These are phyloP conservation scores for Gymnorhina tibicen DNA, from an alignment of 2,113 vertebrate genomes.

Conservation along the genomic window DNA sequence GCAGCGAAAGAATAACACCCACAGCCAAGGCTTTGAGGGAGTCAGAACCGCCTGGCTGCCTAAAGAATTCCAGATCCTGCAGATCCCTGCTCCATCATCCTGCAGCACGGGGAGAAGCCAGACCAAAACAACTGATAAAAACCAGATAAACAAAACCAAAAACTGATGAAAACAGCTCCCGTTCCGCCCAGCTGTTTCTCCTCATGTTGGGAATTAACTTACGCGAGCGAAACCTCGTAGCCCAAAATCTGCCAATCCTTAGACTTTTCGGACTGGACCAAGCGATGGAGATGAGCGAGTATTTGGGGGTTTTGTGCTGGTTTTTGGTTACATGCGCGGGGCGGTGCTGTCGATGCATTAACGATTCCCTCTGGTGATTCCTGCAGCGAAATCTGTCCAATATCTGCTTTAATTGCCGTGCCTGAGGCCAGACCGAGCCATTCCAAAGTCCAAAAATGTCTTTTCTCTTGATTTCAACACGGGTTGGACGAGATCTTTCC, in stretches of 20 bases:
- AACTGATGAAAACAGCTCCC: background rate
- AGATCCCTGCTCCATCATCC: background rate
- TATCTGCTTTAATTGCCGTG: background rate
- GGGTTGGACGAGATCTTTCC: background rate
- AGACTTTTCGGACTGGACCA: background rate
- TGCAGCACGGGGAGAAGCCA: rapidly evolving
- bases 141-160: background rate
- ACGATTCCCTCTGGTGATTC: background rate
- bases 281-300: background rate
- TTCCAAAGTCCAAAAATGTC: background rate
- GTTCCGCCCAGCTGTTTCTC: rapidly evolving
- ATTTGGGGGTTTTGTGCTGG: background rate
- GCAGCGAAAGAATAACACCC: no score
- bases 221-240: rapidly evolving
- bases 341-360: background rate
- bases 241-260: background rate
- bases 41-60: background rate
- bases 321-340: rapidly evolving
- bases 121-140: background rate
- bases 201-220: background rate
- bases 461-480: background rate
- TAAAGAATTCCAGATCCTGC: background rate
- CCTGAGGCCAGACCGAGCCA: background rate
- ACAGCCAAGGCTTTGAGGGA: background rate
- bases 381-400: background rate